phyloP scores from a whole-genome alignment of 1,140 invertebrate genomes.

The Philopotamus ludificatus region DNA sequence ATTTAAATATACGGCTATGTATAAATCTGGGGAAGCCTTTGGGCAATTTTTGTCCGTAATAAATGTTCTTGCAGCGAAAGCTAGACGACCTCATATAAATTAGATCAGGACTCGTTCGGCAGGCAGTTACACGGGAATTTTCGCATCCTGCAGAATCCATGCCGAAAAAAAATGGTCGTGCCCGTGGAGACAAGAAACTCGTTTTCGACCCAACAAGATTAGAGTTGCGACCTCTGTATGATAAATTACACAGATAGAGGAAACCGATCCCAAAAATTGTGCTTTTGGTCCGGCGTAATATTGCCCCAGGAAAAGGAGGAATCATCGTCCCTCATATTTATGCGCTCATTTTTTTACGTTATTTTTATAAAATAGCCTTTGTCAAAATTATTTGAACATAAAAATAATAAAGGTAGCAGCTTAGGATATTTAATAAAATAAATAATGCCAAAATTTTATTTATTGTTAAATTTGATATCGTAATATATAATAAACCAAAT shows the following conservation, averaged over 20 bases:
- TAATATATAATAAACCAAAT: too few species aligned
- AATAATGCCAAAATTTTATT: too few species aligned
- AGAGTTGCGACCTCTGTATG: not conserved
- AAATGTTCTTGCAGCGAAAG: constrained; percentile 7
- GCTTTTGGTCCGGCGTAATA: not conserved
- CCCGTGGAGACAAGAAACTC: not conserved
- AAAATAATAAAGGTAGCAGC: too few species aligned
- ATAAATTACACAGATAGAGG: constrained; percentile 1
- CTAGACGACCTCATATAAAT: constrained; percentile 9
- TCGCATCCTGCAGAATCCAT: not conserved
- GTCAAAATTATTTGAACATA: too few species aligned
- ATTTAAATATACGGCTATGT: not conserved
- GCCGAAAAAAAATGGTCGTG: constrained; percentile 2
- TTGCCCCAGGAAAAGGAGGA: too few species aligned
- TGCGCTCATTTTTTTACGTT: too few species aligned
- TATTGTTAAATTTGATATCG: too few species aligned
- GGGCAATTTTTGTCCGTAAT: constrained; percentile 10
- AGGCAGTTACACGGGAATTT: not conserved
- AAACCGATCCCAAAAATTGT: constrained; percentile 11
- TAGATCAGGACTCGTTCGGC: not conserved
- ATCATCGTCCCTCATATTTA: too few species aligned
- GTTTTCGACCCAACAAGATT: constrained; percentile 13
- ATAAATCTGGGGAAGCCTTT: not conserved
- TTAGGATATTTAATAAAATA: too few species aligned
- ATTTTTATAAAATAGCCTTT: too few species aligned